A percentile compares a stretch with the other conserved stretches of the same genome.
phyloP scores from a whole-genome alignment of 2,113 vertebrate genomes.

The Sinocyclocheilus anshuiensis region DNA sequence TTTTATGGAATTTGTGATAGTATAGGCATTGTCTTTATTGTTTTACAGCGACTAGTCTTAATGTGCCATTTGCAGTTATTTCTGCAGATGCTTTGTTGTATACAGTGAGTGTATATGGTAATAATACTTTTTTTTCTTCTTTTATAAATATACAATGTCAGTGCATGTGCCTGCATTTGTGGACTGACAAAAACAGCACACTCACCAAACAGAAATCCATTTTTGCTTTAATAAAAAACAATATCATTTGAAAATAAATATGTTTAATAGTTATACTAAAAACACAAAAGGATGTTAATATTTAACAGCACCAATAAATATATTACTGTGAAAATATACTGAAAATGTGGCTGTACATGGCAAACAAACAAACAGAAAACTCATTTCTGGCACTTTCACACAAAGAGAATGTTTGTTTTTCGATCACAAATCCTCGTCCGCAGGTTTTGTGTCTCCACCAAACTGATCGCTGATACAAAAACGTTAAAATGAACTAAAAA shows the following conservation, averaged over 20 bases:
- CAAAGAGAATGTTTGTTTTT: slow-evolving; percentile 64
- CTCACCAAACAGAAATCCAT: slow-evolving; percentile 17
- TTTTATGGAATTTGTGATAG: not conserved
- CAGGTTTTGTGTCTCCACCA: not conserved
- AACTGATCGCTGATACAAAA: not conserved
- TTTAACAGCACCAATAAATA: slow-evolving; percentile 76
- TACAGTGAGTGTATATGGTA: not conserved
- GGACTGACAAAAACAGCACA: slow-evolving; percentile 28
- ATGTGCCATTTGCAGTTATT: too few species aligned
- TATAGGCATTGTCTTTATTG: not conserved
- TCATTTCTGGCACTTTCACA: slow-evolving; percentile 63
- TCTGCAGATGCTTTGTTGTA: not conserved
- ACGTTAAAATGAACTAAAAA: not conserved
- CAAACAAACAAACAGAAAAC: slow-evolving; percentile 46
- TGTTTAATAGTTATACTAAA: slow-evolving; percentile 70
- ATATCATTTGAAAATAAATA: slow-evolving; percentile 78
- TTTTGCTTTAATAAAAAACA: slow-evolving; percentile 64
- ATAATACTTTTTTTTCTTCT: not conserved
- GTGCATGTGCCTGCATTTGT: not conserved
- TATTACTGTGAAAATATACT: slow-evolving; percentile 78
- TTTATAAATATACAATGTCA: not conserved
- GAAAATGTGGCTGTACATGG: slow-evolving; percentile 70
- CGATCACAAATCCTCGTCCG: not conserved
- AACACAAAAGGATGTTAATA: slow-evolving; percentile 67
- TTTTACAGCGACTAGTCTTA: not conserved